phyloP scores from a whole-genome alignment of 2,797 vertebrate genomes.

The Odontamblyopus lacepedii region DNA sequence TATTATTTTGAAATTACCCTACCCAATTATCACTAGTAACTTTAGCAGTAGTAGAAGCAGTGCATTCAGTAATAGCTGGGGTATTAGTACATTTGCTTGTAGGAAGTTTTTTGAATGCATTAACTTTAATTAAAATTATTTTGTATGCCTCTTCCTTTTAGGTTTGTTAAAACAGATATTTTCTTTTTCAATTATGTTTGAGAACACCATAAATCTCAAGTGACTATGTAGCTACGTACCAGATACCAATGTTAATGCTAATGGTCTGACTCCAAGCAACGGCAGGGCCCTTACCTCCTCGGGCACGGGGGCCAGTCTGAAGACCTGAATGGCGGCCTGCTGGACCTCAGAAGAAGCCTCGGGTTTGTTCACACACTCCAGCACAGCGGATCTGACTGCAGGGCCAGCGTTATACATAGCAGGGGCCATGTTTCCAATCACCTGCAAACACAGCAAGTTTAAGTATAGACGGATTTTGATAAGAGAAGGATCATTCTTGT shows the following conservation, averaged over 20 bases:
- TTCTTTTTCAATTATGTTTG: too few relatives aligned
- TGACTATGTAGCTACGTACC: neutral
- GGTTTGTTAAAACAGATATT: too few relatives aligned
- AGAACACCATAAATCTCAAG: too few relatives aligned
- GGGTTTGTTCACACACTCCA: conserved; percentile 83
- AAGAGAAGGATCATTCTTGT: neutral
- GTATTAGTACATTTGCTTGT: too few relatives aligned
- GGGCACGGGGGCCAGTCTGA: conserved; percentile 81
- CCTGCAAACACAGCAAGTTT: conserved; percentile 68
- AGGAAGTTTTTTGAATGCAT: too few relatives aligned
- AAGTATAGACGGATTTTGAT: neutral
- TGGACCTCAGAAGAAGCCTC: conserved; percentile 80
- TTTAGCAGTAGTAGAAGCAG: too few relatives aligned
- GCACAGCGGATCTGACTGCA: conserved; percentile 78
- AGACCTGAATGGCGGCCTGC: conserved; percentile 92
- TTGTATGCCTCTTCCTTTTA: too few relatives aligned
- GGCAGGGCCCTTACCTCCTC: conserved; percentile 78
- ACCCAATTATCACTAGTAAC: too few relatives aligned
- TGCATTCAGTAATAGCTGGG: too few relatives aligned
- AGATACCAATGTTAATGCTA: neutral
- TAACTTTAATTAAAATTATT: too few relatives aligned
- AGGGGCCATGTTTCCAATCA: conserved; percentile 93
- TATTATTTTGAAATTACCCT: too few relatives aligned
- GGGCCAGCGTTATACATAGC: conserved; percentile 81
- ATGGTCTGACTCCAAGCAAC: neutral